These are phyloP conservation scores for Agelaius tricolor DNA, from an alignment of 2,113 vertebrate species.

Conservation along the genomic window DNA sequence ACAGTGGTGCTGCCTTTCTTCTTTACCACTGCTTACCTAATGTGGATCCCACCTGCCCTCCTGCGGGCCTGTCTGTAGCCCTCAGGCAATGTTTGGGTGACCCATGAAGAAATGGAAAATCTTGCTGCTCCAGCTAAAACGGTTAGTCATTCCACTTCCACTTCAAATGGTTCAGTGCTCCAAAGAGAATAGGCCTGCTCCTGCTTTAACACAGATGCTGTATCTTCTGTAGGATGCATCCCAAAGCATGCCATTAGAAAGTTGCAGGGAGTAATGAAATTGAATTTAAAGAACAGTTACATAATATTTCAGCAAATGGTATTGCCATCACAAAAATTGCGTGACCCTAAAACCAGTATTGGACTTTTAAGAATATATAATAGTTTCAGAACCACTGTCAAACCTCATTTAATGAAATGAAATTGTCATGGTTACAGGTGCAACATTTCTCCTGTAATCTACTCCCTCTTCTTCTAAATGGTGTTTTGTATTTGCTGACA, in stretches of 20 bases:
- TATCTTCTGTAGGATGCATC: background rate
- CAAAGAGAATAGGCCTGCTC: background rate
- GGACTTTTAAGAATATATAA: background rate
- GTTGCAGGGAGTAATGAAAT: background rate
- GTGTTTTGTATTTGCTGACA: background rate
- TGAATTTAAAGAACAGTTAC: background rate
- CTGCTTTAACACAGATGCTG: background rate
- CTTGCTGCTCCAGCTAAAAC: constrained; percentile 94
- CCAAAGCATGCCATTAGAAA: background rate
- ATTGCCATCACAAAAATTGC: background rate
- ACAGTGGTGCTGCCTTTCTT: constrained; percentile 97
- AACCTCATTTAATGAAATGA: background rate
- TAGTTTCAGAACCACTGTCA: background rate
- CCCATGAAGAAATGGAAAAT: constrained; percentile 99
- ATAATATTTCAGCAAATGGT: background rate
- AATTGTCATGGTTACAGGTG: background rate
- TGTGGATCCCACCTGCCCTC: constrained; percentile 79
- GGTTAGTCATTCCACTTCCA: constrained; percentile 82
- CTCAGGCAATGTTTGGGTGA: constrained; percentile 99
- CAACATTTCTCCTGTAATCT: background rate
- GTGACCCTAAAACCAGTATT: background rate
- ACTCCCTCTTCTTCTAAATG: background rate
- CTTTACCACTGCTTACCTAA: constrained; percentile 94
- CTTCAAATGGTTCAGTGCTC: background rate
- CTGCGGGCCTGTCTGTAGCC: constrained; percentile 83